Evolutionary conservation across 2,888 invertebrate species (phyloP), one percentile per base, ranked within the genome.

Genomic region (Philereme transversata): DNA sequence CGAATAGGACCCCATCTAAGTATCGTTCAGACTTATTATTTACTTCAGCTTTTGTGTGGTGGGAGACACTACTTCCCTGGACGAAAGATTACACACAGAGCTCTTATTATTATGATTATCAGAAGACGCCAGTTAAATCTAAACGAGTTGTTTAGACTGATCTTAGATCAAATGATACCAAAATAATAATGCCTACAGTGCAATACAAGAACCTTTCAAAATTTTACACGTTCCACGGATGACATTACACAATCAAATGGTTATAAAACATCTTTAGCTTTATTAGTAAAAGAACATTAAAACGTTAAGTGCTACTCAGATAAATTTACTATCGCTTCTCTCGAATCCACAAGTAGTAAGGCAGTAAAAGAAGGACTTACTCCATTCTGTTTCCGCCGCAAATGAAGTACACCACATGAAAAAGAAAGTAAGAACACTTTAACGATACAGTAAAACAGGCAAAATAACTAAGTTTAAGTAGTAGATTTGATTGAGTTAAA

Each of bases 371-470:
- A 67, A 69, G 62, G 70, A 86, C 94, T 93, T 89, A 94, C 94
- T 93, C 94, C 94, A 87, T 94, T 93, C 93, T 93, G 87, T 79
- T 81, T 77, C 78, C 81, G 78, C 68, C 76, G 79, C 65, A 75
- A 77, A 73, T 75, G 77, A 74, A 78, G 75, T 76, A 81, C 85
- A 77, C 84, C 91, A 89, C 92, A 92, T 90, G 90, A 91, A 93
- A 90, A 88, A 87, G 81, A 86, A 81, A 78, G 84, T 84, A 88
- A 89, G 77, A 84, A 81, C 82, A 77, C 70, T 86, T 90, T 89
- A 88, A 90, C 84, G 87, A 86, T 81, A 84, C 79, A 75, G 81
- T 88, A 82, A 87, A 86, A 79, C 79, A 73, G 81, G 78, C 79
- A 74, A 79, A 86, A 81, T 83, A 81, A 77, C 76, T 71, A 67